A percentile compares a stretch with the other conserved stretches of the same genome.
These are phyloP conservation scores for Ashinkailepas kermadecensis DNA, from an alignment of 2,888 invertebrate genomes.

Conservation along the genomic window DNA sequence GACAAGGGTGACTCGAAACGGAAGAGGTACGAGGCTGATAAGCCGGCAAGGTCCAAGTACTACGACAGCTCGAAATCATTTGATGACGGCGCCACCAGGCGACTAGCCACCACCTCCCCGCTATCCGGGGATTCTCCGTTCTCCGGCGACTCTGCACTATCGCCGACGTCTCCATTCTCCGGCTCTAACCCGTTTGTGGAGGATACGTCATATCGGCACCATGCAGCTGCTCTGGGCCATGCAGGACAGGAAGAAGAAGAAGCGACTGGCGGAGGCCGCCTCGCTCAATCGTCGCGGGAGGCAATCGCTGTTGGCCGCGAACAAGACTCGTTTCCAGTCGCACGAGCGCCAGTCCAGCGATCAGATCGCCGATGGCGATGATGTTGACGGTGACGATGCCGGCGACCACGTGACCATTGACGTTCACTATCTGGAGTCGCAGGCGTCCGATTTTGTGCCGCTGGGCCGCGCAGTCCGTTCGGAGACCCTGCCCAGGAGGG, in stretches of 20 bases:
- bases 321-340: neutral
- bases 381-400: neutral
- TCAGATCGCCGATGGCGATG: no score
- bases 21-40: neutral
- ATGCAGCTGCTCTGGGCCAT: neutral
- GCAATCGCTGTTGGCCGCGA: neutral
- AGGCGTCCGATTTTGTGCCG: neutral
- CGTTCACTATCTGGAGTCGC: neutral
- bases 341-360: neutral
- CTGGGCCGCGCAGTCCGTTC: neutral
- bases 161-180: neutral
- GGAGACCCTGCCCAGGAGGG: neutral
- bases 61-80: neutral
- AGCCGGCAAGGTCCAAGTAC: neutral
- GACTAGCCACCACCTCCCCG: neutral
- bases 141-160: neutral
- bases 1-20: neutral
- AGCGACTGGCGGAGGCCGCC: neutral
- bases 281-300: neutral
- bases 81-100: neutral
- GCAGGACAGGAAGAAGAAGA: neutral
- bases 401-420: neutral
- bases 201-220: neutral
- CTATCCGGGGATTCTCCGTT: neutral
- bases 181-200: neutral